These are phyloP conservation scores for Rhinichthys osculus DNA, from an alignment of 2,797 vertebrate genomes.

Conservation along the genomic window DNA sequence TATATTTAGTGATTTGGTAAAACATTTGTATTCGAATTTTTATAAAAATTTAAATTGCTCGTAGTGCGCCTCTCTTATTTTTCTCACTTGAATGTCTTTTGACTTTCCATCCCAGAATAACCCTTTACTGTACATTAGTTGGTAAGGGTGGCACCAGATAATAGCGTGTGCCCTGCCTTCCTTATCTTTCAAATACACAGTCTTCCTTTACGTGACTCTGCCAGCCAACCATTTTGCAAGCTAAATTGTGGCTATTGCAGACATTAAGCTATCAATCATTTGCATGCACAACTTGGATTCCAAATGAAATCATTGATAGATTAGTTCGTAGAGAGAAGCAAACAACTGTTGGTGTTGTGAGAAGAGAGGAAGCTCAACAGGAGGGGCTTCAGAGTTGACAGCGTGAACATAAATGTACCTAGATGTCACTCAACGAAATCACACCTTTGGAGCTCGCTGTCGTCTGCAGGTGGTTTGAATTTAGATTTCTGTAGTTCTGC, in stretches of 20 bases:
- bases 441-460: constrained; percentile 12
- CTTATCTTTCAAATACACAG: constrained; percentile 42
- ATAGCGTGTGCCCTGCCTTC: neutral
- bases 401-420: neutral
- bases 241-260: neutral
- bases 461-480: neutral
- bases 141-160: constrained; percentile 6
- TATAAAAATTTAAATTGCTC: no score
- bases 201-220: constrained; percentile 20
- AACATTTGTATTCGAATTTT: no score
- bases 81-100: neutral
- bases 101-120: neutral
- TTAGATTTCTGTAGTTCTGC: neutral
- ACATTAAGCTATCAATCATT: constrained; percentile 5
- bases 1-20: neutral
- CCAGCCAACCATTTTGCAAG: neutral
- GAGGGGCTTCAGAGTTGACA: constrained; percentile 21
- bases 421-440: neutral
- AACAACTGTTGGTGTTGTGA: neutral
- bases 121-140: neutral
- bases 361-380: constrained; percentile 17
- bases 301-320: neutral
- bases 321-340: neutral
- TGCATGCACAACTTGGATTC: neutral
- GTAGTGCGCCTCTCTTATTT: neutral